Evolutionary conservation across 2,113 vertebrate species (phyloP).

Genomic region (Leucosticte australis): DNA sequence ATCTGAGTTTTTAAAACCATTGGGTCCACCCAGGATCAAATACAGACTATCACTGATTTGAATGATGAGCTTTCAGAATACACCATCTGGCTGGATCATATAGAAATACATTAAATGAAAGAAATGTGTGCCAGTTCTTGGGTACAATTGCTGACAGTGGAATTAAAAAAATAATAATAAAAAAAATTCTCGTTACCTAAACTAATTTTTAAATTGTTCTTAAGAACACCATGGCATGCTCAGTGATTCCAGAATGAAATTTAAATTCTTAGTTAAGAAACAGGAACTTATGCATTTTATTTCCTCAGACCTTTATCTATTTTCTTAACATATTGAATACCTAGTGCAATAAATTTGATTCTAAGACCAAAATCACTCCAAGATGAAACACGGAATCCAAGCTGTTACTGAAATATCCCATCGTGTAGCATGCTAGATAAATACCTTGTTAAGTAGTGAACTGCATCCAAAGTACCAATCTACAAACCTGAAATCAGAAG

Average conservation of each 20-base stretch:
- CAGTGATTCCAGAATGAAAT: background rate
- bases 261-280: background rate
- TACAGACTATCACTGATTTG: background rate
- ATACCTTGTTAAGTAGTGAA: background rate
- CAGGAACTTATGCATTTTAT: background rate
- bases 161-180: background rate
- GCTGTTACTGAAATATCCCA: background rate
- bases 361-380: background rate
- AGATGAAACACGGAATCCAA: background rate
- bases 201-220: background rate
- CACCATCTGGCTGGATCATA: background rate
- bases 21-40: background rate
- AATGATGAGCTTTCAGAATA: background rate
- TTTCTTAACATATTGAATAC: background rate
- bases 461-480: background rate
- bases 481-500: background rate
- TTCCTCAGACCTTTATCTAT: background rate
- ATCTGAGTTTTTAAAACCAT: background rate
- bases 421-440: background rate
- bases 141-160: background rate
- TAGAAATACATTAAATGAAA: background rate
- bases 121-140: background rate
- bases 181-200: background rate
- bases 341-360: background rate
- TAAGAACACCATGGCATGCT: background rate